Evolutionary conservation across 2,113 vertebrate species (phyloP), one percentile per base, ranked within the genome.

Genomic region (Cephalopterus ornatus): DNA sequence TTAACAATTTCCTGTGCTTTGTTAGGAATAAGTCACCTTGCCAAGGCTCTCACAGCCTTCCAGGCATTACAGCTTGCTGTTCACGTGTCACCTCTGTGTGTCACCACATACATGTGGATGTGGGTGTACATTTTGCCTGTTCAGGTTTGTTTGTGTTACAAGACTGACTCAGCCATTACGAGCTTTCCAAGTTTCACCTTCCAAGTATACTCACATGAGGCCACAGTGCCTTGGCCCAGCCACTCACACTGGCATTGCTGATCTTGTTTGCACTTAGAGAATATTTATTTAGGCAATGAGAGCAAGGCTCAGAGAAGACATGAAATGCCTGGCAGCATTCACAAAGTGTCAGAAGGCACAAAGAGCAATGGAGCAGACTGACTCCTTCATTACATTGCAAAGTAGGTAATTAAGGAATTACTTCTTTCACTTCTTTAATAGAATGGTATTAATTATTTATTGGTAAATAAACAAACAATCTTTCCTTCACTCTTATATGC

Each of bases 11-110:
- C 27, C 80, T 17, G 8, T 26, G 76, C 65, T 91, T 81, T 85
- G 76, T 61, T 47, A 22, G 0, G 11, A 85, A 8, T 20, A 90
- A 93, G 79, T 90, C 95, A 91, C 84, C 91, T 95, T 97, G 90
- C n/a, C 3, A 1, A 91, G 86, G 47, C 28, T 49, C 33, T 84
- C 22, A 2, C 0, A 4, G 80, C 95, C 89, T 93, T 32, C 80
- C 91, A 87, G 95, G 92, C 91, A 95, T 68, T 83, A 30, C 52
- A 92, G 33, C 78, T 80, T 32, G 72, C 79, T 84, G 52, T 63
- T 93, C 82, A 39, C 39, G 5, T 90, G 77, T 80, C 85, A 88
- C 85, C 82, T 85, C 79, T 56, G 0, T 11, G 62, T 90, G 96
- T 86, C 91, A 83, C 67, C 19, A 5, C 33, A 15, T 15, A 9